Evolutionary conservation across 2,113 vertebrate species (phyloP).

Genomic region (Ptilonorhynchus violaceus): DNA sequence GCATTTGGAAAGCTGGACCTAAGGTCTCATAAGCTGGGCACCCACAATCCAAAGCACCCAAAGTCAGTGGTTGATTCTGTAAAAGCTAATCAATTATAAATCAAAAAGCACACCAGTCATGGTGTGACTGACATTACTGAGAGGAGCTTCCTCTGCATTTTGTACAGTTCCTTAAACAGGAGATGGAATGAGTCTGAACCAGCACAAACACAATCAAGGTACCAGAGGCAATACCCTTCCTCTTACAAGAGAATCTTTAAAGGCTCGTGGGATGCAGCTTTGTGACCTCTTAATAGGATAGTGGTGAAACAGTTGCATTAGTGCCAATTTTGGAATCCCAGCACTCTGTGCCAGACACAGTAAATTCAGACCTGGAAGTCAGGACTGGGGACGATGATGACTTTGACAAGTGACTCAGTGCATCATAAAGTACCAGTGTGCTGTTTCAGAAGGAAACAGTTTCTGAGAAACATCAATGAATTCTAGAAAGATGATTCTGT

Average conservation of each 20-base stretch:
- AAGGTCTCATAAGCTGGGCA: not conserved
- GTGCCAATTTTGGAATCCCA: not conserved
- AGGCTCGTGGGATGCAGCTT: accelerated
- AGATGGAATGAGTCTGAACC: not conserved
- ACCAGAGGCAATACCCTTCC: not conserved
- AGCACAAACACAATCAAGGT: not conserved
- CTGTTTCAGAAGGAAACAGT: not conserved
- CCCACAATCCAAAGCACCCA: not conserved
- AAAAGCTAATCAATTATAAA: not conserved
- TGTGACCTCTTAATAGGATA: not conserved
- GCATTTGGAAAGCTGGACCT: accelerated
- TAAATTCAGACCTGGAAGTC: not conserved
- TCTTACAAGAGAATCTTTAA: not conserved
- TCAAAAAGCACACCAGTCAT: not conserved
- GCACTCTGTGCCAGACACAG: not conserved
- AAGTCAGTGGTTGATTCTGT: not conserved
- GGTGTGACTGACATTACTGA: not conserved
- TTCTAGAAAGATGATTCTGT: not conserved
- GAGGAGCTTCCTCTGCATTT: not conserved
- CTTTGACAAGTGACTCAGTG: not conserved
- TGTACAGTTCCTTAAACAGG: not conserved
- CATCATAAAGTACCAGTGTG: not conserved
- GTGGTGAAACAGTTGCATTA: not conserved
- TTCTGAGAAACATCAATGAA: not conserved
- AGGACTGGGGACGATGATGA: not conserved